Evolutionary conservation across 35 echinoderm and acorn worm species (phyloP).

Genomic region (Chiridota heheva): DNA sequence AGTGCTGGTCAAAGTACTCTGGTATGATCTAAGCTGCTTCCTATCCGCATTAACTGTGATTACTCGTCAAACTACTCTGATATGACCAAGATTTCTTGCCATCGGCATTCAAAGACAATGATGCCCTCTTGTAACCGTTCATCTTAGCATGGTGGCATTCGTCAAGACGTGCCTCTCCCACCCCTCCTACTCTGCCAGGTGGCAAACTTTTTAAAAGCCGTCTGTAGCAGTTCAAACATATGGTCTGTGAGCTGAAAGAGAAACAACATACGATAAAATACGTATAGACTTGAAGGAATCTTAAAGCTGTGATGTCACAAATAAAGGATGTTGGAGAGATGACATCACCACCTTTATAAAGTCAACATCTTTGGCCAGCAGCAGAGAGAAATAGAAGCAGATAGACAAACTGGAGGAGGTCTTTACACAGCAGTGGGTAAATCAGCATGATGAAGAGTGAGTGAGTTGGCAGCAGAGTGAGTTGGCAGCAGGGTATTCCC

Average conservation of each 20-base stretch:
- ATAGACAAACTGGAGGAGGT: not conserved
- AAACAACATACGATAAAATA: not conserved
- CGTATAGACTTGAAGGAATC: not conserved
- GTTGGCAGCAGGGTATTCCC: too few species aligned
- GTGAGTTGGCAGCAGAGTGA: not conserved
- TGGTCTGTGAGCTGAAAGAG: slow-evolving; percentile 69
- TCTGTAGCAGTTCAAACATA: slow-evolving; percentile 79
- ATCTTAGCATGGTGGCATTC: too few species aligned
- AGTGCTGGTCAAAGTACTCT: too few species aligned
- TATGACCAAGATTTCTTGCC: too few species aligned
- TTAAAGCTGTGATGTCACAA: not conserved
- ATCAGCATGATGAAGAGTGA: too few species aligned
- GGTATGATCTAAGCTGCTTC: too few species aligned
- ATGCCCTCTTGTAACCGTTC: too few species aligned
- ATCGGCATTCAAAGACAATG: too few species aligned
- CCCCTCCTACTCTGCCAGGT: slow-evolving; percentile 83
- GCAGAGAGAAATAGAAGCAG: not conserved
- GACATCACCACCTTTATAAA: not conserved
- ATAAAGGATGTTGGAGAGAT: not conserved
- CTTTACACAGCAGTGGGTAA: not conserved
- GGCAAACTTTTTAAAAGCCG: slow-evolving; percentile 77
- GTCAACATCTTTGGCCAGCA: not conserved
- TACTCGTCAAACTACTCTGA: too few species aligned
- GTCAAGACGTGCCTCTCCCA: slow-evolving; percentile 22
- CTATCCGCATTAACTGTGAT: too few species aligned